These are phyloP conservation scores for Diabrotica undecimpunctata DNA, from an alignment of 1,140 invertebrate species.

Conservation along the genomic window DNA sequence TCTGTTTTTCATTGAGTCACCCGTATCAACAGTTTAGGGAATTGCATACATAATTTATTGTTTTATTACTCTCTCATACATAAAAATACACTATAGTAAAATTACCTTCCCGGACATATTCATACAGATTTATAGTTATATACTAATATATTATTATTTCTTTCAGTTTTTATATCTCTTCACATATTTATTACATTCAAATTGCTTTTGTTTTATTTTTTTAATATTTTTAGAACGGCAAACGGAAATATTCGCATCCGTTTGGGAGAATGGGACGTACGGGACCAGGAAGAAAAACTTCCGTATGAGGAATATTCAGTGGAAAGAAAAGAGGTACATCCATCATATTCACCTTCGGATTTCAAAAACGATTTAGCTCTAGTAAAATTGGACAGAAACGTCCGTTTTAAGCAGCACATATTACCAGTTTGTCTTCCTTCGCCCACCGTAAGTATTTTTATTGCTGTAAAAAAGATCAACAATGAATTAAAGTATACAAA, in stretches of 20 bases:
- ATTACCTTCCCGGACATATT: too few species aligned
- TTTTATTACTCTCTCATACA: too few species aligned
- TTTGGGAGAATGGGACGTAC: slow-evolving; percentile 87
- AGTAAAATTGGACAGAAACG: slow-evolving; percentile 72
- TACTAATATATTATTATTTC: too few species aligned
- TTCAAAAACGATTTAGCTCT: slow-evolving; percentile 88
- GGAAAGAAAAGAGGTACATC: slow-evolving; percentile 85
- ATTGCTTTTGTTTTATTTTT: not conserved
- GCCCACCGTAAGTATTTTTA: slow-evolving; percentile 36
- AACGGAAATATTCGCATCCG: slow-evolving; percentile 82
- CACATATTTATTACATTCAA: not conserved
- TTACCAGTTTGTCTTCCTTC: slow-evolving; percentile 71
- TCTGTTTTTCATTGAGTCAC: too few species aligned
- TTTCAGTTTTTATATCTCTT: too few species aligned
- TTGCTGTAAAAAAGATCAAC: not conserved
- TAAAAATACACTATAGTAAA: too few species aligned
- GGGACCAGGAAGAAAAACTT: slow-evolving; percentile 74
- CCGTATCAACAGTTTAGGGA: too few species aligned
- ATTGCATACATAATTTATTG: too few species aligned
- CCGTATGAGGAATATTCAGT: slow-evolving; percentile 85
- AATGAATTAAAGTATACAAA: not conserved
- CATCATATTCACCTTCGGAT: slow-evolving; percentile 80
- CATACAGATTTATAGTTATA: too few species aligned
- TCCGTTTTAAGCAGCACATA: slow-evolving; percentile 85
- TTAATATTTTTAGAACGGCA: slow-evolving; percentile 57